Evolutionary conservation across 2,113 vertebrate genomes (phyloP), one percentile per base, ranked within the genome.

Genomic region (Neogale vison): DNA sequence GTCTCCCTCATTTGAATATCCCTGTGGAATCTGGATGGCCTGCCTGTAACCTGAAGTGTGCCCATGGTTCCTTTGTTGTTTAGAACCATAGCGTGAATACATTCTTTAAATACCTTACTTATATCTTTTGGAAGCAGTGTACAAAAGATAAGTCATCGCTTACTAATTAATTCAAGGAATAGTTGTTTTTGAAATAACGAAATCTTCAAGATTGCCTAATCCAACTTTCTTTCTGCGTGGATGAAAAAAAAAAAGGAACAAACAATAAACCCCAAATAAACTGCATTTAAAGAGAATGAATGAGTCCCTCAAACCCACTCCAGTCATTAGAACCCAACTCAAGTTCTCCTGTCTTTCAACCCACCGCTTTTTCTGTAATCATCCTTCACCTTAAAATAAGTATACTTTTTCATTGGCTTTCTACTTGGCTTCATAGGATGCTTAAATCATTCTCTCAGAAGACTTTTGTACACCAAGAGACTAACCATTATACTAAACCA

Each of bases 141-240:
- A 77, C 5, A 85, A 86, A 96, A 88, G 34, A 84, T 89, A 36
- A 95, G 12, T 90, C 69, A 79, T 81, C n/a, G 7, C 47, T 93
- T 85, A 79, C 59, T 34, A 74, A 82, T 52, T 91, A 96, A 92
- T 34, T 92, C 69, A 96, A 84, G n/a, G 29, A 92, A 85, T 69
- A 84, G 59, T 71, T 84, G 61, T 86, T 92, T 93, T 76, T 36
- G 92, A 92, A 96, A 89, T 89, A 88, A 90, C 7, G 52, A 76
- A 76, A 76, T 90, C n/a, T 93, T 71, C 77, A 88, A 92, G 34
- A 94, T 24, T 89, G 4, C 39, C 77, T 76, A 71, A 39, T 84
- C 34, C n/a, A 87, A 76, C 34, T 86, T 82, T 57, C 57, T 77
- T 88, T 91, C 55, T 61, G n/a, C 92, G 34, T 93, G 47, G 47